phyloP scores from a whole-genome alignment of 2,797 vertebrate genomes.

The Labroides dimidiatus region DNA sequence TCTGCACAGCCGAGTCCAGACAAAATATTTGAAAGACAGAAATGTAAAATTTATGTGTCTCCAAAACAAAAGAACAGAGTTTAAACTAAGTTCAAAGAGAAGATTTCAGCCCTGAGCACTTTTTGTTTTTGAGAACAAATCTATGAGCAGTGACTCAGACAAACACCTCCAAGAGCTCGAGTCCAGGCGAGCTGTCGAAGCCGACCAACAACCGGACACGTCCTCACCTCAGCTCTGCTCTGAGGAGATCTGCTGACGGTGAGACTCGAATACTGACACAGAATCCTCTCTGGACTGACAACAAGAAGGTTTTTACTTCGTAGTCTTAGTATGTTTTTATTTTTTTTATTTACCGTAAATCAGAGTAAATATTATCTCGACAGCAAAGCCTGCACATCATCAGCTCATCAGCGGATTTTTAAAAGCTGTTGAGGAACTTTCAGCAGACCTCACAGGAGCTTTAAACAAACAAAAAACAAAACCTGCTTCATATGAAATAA shows the following conservation, averaged over 20 bases:
- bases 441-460: too few species aligned
- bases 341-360: too few species aligned
- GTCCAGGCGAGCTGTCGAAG: constrained; percentile 18
- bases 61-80: not conserved
- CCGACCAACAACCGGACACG: not conserved
- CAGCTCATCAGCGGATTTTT: too few species aligned
- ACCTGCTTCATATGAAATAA: too few species aligned
- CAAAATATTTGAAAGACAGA: not conserved
- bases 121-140: not conserved
- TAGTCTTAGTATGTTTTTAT: too few species aligned
- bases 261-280: constrained; percentile 7
- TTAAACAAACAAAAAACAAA: too few species aligned
- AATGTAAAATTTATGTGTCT: constrained; percentile 13
- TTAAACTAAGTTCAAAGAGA: constrained; percentile 1
- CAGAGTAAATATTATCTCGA: too few species aligned
- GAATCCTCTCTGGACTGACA: too few species aligned
- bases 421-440: too few species aligned
- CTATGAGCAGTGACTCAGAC: not conserved
- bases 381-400: too few species aligned
- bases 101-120: not conserved
- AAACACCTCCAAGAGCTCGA: not conserved
- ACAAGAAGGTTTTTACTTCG: too few species aligned
- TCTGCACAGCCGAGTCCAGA: not conserved
- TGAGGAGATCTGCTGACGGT: constrained; percentile 2
- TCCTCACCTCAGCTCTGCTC: constrained; percentile 6